A percentile compares a stretch with the other conserved stretches of the same genome.
Evolutionary conservation across 2,797 vertebrate genomes (phyloP).

Genomic region (Xiphophorus birchmanni): DNA sequence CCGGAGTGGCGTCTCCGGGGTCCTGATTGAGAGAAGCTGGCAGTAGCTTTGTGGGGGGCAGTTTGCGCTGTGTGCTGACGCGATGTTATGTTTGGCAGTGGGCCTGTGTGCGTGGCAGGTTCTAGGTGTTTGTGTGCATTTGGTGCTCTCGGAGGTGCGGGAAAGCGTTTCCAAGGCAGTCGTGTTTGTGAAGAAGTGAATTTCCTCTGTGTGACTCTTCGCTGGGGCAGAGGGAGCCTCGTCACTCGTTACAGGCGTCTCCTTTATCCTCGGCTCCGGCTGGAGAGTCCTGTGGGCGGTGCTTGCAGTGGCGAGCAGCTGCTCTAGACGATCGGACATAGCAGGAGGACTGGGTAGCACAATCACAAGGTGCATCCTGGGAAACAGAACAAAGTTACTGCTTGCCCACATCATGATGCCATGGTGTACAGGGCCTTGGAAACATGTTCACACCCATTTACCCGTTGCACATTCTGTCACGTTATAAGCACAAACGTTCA

Average conservation of each 20-base stretch:
- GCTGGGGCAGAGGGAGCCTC: constrained; percentile 9
- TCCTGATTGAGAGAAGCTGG: constrained; percentile 34
- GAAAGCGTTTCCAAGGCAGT: constrained; percentile 51
- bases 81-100: constrained; percentile 64
- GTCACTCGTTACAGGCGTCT: constrained; percentile 80
- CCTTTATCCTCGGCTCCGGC: constrained; percentile 83
- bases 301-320: constrained; percentile 89
- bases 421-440: not conserved
- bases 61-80: constrained; percentile 51
- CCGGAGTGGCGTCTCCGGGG: not conserved
- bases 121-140: constrained; percentile 29
- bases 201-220: constrained; percentile 22
- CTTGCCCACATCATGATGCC: not conserved
- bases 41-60: constrained; percentile 56
- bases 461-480: not conserved
- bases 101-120: constrained; percentile 56
- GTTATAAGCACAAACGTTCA: not conserved
- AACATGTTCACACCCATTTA: not conserved
- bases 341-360: constrained; percentile 88
- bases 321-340: constrained; percentile 86
- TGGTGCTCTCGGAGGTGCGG: constrained; percentile 12
- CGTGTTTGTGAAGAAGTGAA: constrained; percentile 20
- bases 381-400: constrained; percentile 43
- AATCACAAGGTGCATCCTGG: constrained; percentile 94
- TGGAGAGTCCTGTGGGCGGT: constrained; percentile 83